Evolutionary conservation across 2,113 vertebrate species (phyloP).

Genomic region (Macquaria australasica): DNA sequence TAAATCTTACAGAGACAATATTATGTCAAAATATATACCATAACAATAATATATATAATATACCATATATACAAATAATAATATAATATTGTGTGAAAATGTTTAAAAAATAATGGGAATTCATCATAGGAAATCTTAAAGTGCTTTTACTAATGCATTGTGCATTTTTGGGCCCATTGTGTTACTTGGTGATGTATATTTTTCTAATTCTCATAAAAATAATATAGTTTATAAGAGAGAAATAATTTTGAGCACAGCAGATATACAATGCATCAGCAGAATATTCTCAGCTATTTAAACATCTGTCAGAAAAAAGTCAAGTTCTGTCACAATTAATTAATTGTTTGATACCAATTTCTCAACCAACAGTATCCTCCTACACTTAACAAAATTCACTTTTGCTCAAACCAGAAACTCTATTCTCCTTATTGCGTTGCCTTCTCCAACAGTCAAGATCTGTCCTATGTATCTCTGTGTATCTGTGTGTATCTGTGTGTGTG

Average conservation of each 20-base stretch:
- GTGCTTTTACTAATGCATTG: not conserved
- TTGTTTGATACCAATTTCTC: not conserved
- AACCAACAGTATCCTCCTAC: not conserved
- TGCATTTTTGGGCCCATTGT: not conserved
- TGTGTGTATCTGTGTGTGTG: not conserved
- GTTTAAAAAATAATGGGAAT: not conserved
- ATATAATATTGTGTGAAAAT: not conserved
- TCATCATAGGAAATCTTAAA: not conserved
- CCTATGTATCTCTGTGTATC: no score
- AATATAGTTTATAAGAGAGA: not conserved
- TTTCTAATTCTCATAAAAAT: not conserved
- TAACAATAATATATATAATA: no score
- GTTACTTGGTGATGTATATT: not conserved
- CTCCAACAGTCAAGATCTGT: no score
- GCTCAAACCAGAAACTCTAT: not conserved
- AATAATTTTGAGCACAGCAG: not conserved
- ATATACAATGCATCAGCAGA: not conserved
- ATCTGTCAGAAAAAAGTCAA: not conserved
- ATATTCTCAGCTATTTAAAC: not conserved
- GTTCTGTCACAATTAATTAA: not conserved
- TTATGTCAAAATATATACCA: not conserved
- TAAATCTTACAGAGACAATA: not conserved
- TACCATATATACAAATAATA: no score
- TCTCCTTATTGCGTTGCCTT: not conserved
- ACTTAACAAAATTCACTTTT: not conserved